These are phyloP conservation scores for Epinephelus malabaricus DNA, from an alignment of 2,797 vertebrate species.

Conservation along the genomic window DNA sequence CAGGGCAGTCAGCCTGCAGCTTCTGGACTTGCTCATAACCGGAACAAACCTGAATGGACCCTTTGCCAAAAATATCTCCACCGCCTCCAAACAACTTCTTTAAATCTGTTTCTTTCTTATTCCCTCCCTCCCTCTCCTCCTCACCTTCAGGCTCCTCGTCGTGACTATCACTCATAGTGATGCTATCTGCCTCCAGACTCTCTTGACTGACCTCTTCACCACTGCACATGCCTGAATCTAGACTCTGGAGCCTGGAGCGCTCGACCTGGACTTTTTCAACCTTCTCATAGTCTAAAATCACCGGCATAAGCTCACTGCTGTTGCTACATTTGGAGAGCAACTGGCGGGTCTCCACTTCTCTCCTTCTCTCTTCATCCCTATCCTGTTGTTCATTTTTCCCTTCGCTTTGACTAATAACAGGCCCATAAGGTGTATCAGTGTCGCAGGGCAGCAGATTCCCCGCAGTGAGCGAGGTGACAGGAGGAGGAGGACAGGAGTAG, in stretches of 20 bases:
- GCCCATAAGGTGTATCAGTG: slow-evolving; percentile 65
- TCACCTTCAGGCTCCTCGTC: not conserved
- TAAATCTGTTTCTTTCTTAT: not conserved
- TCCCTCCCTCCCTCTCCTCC: not conserved
- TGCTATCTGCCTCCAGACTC: slow-evolving; percentile 50
- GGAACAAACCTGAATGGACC: slow-evolving; percentile 59
- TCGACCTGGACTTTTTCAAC: slow-evolving; percentile 32
- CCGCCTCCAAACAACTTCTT: slow-evolving; percentile 29
- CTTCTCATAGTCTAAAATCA: slow-evolving; percentile 66
- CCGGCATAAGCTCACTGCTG: not conserved
- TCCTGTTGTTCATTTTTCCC: not conserved
- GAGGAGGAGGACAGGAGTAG: slow-evolving; percentile 65
- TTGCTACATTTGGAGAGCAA: slow-evolving; percentile 24
- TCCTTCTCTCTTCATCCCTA: not conserved
- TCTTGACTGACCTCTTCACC: slow-evolving; percentile 62
- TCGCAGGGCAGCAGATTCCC: slow-evolving; percentile 65
- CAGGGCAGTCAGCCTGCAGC: not conserved
- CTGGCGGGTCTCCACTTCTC: slow-evolving; percentile 2
- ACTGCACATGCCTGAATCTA: slow-evolving; percentile 64
- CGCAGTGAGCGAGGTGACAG: slow-evolving; percentile 16
- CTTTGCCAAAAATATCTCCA: slow-evolving; percentile 16
- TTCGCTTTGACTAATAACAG: not conserved
- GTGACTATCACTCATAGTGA: not conserved
- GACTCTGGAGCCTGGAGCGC: slow-evolving; percentile 41
- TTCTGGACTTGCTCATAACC: slow-evolving; percentile 58